Conservation (phyloP, 2,888 invertebrate genomes). For the Geotrupes spiniger region DNA sequence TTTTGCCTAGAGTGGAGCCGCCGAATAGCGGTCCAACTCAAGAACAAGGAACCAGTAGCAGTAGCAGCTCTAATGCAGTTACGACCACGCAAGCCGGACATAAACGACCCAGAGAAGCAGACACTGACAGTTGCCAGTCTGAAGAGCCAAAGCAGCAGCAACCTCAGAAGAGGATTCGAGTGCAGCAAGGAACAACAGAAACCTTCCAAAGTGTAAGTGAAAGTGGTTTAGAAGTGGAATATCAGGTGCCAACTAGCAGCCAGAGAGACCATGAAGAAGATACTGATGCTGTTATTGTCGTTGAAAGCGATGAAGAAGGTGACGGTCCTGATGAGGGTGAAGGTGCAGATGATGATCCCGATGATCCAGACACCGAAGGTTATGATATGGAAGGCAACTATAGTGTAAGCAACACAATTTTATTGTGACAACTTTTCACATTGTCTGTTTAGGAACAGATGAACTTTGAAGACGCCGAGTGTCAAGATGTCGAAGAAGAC, state of each 20-base stretch:
- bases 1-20: slow-evolving; percentile 68
- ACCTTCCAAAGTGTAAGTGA: slow-evolving; percentile 43
- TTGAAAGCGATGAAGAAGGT: slow-evolving; percentile 77
- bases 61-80: slow-evolving; percentile 64
- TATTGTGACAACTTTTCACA: too few relatives aligned
- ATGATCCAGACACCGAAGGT: slow-evolving; percentile 57
- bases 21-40: slow-evolving; percentile 51
- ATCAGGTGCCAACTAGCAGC: slow-evolving; percentile 83
- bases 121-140: slow-evolving; percentile 53
- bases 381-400: slow-evolving; percentile 54
- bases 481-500: slow-evolving; percentile 51
- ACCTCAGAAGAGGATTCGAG: slow-evolving; percentile 53
- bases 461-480: slow-evolving; percentile 55
- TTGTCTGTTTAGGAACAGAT: slow-evolving; percentile 49
- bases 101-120: slow-evolving; percentile 60
- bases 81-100: slow-evolving; percentile 65
- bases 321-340: slow-evolving; percentile 52
- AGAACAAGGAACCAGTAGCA: slow-evolving; percentile 46
- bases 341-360: slow-evolving; percentile 54
- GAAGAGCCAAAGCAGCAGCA: slow-evolving; percentile 53
- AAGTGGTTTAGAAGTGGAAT: slow-evolving; percentile 68
- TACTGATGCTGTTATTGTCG: slow-evolving; percentile 61
- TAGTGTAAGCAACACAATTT: too few relatives aligned
- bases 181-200: slow-evolving; percentile 40
- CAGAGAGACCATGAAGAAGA: slow-evolving; percentile 85